Base-by-base conservation (phyloP, 2,113 vertebrate species). In the Oryzias curvinotus region DNA sequence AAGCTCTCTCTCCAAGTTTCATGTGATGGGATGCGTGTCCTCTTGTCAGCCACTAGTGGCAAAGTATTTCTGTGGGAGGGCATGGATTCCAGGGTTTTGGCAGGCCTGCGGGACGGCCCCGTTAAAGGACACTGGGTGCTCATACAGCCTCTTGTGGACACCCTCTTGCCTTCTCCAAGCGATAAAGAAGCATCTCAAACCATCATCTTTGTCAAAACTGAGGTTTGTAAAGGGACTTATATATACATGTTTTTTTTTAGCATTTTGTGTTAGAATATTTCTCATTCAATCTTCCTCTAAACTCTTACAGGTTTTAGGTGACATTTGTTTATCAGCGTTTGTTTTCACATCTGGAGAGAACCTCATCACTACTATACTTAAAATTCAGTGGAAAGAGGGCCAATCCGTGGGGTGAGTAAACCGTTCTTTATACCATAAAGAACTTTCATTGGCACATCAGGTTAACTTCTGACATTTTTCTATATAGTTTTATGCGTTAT, bases 11-110 rank as follows among this genome's bases (percentile, higher is more conserved):
- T 99, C n/a, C 92, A 91, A 70, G 88, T 97, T 17, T 96, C 95
- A 25, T 95, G 81, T 65, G 90, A 96, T 78, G 96, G 94, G 16
- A 88, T 81, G 78, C 92, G 87, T 62, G 83, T 92, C 14, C 82
- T 98, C 1, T 70, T 99, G 60, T 68, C 81, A 18, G 80, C 82
- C 73, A 54, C 90, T 56, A 91, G 89, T 16, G 94, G 92, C 15
- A 89, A 88, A 65, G 79, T 92, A 12, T 94, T 95, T 69, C 87
- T 99, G 53, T 99, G 97, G 97, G 95, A 98, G 70, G 92, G 90
- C 70, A 54, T 65, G 25, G 91, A 92, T 58, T 28, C 43, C 49
- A 85, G 77, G 68, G 91, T 75, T 53, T 74, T 87, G 28, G 41
- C 57, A 0, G 78, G 65, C 43, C 52, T 68, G 2, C 86, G 92